These are phyloP conservation scores for Pseudanteris insignis DNA, from an alignment of 2,888 invertebrate species.

Conservation along the genomic window DNA sequence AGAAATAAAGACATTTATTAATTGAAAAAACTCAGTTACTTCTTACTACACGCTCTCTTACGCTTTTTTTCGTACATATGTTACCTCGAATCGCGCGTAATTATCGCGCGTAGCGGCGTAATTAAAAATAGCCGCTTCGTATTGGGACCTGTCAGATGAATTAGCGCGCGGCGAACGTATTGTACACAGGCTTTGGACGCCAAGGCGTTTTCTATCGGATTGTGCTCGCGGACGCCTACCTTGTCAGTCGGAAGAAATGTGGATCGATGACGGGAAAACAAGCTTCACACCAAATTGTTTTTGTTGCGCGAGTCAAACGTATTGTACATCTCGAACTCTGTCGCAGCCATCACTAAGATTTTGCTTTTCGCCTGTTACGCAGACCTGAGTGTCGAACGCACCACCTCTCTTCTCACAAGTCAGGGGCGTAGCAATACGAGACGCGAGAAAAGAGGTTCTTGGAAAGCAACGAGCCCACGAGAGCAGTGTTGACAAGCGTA, in stretches of 20 bases:
- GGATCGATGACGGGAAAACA: slow-evolving; percentile 19
- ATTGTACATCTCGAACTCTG: slow-evolving; percentile 36
- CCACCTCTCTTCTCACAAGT: slow-evolving; percentile 5
- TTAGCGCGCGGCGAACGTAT: slow-evolving; percentile 13
- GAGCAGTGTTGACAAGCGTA: too few relatives aligned
- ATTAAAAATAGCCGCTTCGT: slow-evolving; percentile 20
- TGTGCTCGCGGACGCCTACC: slow-evolving; percentile 20
- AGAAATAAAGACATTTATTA: too few relatives aligned
- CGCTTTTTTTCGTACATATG: too few relatives aligned
- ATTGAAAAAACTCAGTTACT: too few relatives aligned
- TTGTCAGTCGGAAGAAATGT: slow-evolving; percentile 25
- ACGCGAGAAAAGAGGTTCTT: too few relatives aligned
- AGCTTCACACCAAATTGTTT: slow-evolving; percentile 25
- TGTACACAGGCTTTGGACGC: not conserved
- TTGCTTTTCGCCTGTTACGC: slow-evolving; percentile 34
- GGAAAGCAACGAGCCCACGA: too few relatives aligned
- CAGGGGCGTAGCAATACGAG: too few relatives aligned
- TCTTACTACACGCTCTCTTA: too few relatives aligned
- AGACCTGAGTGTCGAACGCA: slow-evolving; percentile 20
- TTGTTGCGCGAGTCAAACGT: slow-evolving; percentile 29
- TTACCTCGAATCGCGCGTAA: too few relatives aligned
- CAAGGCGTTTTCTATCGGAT: not conserved
- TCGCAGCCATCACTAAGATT: slow-evolving; percentile 40
- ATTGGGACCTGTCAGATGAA: slow-evolving; percentile 25
- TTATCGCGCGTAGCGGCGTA: too few relatives aligned